phyloP scores from a whole-genome alignment of 2,888 invertebrate genomes.

The Catotricha subobsoleta region DNA sequence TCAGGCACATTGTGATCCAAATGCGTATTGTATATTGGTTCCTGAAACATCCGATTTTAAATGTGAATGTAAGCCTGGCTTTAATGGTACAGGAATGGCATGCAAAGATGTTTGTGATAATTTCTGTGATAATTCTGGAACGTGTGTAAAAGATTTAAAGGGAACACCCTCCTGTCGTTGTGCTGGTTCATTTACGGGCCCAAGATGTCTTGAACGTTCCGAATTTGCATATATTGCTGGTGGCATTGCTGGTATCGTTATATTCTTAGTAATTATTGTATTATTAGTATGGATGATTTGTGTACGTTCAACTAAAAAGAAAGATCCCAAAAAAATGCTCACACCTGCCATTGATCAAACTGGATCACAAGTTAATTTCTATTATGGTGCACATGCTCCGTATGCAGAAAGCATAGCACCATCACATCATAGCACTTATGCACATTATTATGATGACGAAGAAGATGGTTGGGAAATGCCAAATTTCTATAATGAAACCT shows the following conservation, averaged over 20 bases:
- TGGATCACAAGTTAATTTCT: slow-evolving; percentile 89
- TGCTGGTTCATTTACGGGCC: slow-evolving; percentile 80
- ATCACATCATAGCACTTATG: slow-evolving; percentile 87
- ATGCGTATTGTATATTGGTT: slow-evolving; percentile 71
- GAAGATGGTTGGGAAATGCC: slow-evolving; percentile 98
- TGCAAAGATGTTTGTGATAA: slow-evolving; percentile 70
- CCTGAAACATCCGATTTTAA: slow-evolving; percentile 70
- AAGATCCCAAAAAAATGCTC: slow-evolving; percentile 80
- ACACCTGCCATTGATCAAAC: slow-evolving; percentile 80
- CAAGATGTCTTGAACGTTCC: slow-evolving; percentile 77
- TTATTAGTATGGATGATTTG: slow-evolving; percentile 95
- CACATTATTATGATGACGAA: slow-evolving; percentile 89
- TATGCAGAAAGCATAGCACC: slow-evolving; percentile 92
- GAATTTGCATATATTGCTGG: slow-evolving; percentile 90
- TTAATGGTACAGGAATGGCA: slow-evolving; percentile 68
- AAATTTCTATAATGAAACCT: slow-evolving; percentile 89
- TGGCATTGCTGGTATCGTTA: slow-evolving; percentile 85
- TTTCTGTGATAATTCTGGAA: slow-evolving; percentile 79
- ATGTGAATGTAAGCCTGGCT: slow-evolving; percentile 87
- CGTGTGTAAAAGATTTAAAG: slow-evolving; percentile 64
- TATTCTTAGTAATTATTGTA: slow-evolving; percentile 80
- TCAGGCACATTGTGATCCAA: slow-evolving; percentile 69
- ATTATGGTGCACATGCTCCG: slow-evolving; percentile 85
- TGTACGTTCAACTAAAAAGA: slow-evolving; percentile 70
- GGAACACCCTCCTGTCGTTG: slow-evolving; percentile 79